Evolutionary conservation across 1,140 invertebrate species (phyloP).

Genomic region (Euborellia annulipes): DNA sequence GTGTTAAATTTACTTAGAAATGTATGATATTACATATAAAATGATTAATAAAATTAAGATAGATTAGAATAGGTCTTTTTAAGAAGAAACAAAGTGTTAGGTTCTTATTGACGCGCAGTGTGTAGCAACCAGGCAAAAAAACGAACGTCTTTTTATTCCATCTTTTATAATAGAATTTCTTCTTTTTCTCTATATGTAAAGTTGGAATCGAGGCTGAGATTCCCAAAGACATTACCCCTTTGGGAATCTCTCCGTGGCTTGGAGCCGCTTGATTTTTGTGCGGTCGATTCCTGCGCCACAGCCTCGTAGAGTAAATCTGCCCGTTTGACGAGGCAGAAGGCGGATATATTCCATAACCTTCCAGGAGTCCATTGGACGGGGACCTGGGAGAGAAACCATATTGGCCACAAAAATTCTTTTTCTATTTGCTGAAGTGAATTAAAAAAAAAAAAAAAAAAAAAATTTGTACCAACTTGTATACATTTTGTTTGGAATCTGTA

Average conservation of each 20-base stretch:
- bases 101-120: slow-evolving; percentile 91
- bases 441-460: too few relatives aligned
- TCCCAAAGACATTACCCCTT: slow-evolving; percentile 1
- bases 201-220: background rate
- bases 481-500: too few relatives aligned
- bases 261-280: slow-evolving; percentile 9
- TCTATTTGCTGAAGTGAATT: too few relatives aligned
- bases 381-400: slow-evolving; percentile 53
- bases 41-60: slow-evolving; percentile 96
- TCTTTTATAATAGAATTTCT: slow-evolving; percentile 85
- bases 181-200: background rate
- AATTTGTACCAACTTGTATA: too few relatives aligned
- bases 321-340: slow-evolving; percentile 32
- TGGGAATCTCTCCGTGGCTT: slow-evolving; percentile 2
- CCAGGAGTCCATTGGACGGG: slow-evolving; percentile 45
- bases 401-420: slow-evolving; percentile 37
- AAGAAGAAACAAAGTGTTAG: too few relatives aligned
- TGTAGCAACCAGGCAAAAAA: slow-evolving; percentile 95
- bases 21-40: slow-evolving; percentile 99
- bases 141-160: slow-evolving; percentile 93
- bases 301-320: slow-evolving; percentile 39
- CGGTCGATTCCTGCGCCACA: slow-evolving; percentile 23
- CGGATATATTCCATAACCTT: slow-evolving; percentile 52
- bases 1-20: too few relatives aligned
- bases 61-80: slow-evolving; percentile 94